Evolutionary conservation across 1,140 invertebrate species (phyloP), one percentile per base, ranked within the genome.

Genomic region (Marisa cornuarietis): DNA sequence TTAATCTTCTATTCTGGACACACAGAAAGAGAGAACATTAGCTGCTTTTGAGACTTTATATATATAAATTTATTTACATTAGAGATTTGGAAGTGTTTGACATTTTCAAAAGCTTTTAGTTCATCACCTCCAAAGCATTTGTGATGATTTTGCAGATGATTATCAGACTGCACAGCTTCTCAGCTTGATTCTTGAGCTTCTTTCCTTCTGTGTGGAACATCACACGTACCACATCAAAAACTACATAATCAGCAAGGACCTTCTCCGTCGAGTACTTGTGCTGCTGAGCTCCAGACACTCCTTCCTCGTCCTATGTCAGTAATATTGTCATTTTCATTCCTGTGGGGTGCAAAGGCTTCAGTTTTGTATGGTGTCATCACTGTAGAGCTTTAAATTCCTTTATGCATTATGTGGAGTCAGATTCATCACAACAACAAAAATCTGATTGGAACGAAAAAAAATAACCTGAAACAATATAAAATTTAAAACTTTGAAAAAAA

Each of bases 131-230:
- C 11, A 11, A 58, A 52, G 20, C 24, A 13, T 69, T 75, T 61
- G 54, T 81, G 16, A 79, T 73, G 77, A 26, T 76, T 78, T 89
- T 90, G 68, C 85, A 92, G 98, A 99, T 92, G 97, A 99, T 91
- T 98, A 98, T 89, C 95, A 97, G 91, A 98, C 96, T 75, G 97
- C 98, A 76, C 98, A 99, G 92, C 92, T 99, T 72, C 92, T 99
- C 66, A 96, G 97, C 71, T 92, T 99, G 74, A 97, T 99, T 68
- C 90, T 99, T 78, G 98, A 99, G 90, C 92, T 99, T 83, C 92
- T 99, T 74, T 96, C 97, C n/a, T 99, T 99, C 91, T 99, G 98
- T 92, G 97, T 99, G n/a, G 98, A 99, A 92, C 98, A 99, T 93
- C 99, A 99, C 92, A 96, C 96, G 71, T 99, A 98, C 92, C 97